Percentiles rank a stretch among this genome's conserved stretches.
phyloP scores from a whole-genome alignment of 2,797 vertebrate genomes.

The Natrix natrix region DNA sequence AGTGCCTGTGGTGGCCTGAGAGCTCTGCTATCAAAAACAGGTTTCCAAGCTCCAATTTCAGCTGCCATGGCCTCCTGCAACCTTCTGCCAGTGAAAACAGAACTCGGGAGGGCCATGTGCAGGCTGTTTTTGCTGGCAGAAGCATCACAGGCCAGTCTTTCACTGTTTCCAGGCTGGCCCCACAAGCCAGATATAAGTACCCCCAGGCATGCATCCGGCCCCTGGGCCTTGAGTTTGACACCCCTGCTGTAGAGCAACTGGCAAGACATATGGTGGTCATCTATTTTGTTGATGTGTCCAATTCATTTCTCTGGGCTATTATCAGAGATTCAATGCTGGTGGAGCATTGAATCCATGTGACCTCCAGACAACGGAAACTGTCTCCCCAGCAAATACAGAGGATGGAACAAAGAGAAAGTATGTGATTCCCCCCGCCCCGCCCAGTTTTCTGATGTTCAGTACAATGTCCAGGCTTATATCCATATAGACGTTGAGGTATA shows the following conservation, averaged over 20 bases:
- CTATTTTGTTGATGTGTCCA: background rate
- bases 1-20: too few species aligned
- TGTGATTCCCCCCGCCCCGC: rapidly evolving
- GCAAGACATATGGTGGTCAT: background rate
- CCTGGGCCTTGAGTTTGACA: too few species aligned
- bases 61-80: too few species aligned
- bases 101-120: too few species aligned
- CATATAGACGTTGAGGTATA: background rate
- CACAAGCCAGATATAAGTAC: too few species aligned
- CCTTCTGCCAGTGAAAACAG: too few species aligned
- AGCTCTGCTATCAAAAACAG: too few species aligned
- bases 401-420: background rate
- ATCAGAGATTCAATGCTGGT: background rate
- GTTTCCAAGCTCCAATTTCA: too few species aligned
- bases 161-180: too few species aligned
- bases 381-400: background rate
- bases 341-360: background rate
- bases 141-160: too few species aligned
- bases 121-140: too few species aligned
- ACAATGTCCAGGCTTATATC: background rate
- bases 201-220: too few species aligned
- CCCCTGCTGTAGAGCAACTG: background rate
- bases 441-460: background rate
- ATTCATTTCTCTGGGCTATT: background rate
- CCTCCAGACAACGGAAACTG: background rate